phyloP scores from a whole-genome alignment of 2,888 invertebrate genomes.

The Linnaemya tessellans region DNA sequence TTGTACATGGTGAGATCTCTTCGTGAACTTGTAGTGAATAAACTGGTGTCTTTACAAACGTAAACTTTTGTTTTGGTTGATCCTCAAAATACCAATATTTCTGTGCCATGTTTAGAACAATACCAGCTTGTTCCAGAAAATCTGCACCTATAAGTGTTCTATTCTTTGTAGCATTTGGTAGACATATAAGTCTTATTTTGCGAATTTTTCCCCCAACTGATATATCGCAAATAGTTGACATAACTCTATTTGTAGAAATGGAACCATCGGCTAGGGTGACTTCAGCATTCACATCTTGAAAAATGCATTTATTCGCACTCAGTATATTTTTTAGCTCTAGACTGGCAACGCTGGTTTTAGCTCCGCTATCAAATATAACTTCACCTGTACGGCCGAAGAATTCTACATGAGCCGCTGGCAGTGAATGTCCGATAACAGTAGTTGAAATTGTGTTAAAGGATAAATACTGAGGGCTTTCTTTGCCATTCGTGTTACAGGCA shows the following conservation, averaged over 20 bases:
- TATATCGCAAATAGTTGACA: conserved; percentile 26
- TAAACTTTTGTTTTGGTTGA: conserved; percentile 48
- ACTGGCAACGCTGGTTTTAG: too few species aligned
- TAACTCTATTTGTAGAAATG: neutral
- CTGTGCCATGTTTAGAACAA: conserved; percentile 48
- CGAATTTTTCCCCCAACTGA: neutral
- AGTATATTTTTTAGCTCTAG: neutral
- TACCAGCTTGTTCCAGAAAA: conserved; percentile 50
- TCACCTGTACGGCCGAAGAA: too few species aligned
- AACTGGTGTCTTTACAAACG: conserved; percentile 3
- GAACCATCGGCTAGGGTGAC: conserved; percentile 31
- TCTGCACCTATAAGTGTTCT: conserved; percentile 33
- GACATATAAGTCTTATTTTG: conserved; percentile 22
- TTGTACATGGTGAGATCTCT: neutral
- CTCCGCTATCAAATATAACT: too few species aligned
- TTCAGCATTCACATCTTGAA: neutral
- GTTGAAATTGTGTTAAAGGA: too few species aligned
- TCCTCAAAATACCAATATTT: conserved; percentile 47
- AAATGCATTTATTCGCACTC: neutral
- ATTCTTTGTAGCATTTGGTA: conserved; percentile 25
- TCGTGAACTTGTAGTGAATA: conserved; percentile 39
- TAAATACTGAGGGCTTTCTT: conserved; percentile 4
- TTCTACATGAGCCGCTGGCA: conserved; percentile 45
- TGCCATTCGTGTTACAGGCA: neutral
- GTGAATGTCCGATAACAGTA: conserved; percentile 49